These are phyloP conservation scores for Cynopterus sphinx DNA, from an alignment of 2,797 vertebrate species.

Conservation along the genomic window DNA sequence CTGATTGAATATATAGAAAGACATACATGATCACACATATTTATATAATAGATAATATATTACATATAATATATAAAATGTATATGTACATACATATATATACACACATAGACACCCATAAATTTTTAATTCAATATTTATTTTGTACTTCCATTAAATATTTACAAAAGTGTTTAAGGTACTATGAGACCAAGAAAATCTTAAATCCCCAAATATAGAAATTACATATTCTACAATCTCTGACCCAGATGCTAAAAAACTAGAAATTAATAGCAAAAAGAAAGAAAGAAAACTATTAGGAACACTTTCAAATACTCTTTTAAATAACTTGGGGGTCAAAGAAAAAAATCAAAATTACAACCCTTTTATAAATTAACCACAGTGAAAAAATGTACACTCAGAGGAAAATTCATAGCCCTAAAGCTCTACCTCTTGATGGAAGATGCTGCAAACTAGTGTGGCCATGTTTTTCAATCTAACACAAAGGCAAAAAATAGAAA, in stretches of 20 bases:
- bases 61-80: neutral
- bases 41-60: neutral
- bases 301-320: conserved; percentile 21
- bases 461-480: neutral
- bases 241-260: conserved; percentile 1
- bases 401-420: conserved; percentile 2
- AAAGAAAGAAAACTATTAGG: conserved; percentile 6
- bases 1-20: neutral
- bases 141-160: conserved; percentile 11
- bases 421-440: neutral
- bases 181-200: neutral
- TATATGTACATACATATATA: neutral
- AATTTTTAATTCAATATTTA: conserved; percentile 37
- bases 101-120: neutral
- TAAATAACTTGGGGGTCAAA: neutral
- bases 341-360: conserved; percentile 19
- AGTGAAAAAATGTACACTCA: neutral
- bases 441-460: neutral
- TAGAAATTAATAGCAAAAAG: conserved; percentile 15
- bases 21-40: neutral
- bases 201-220: conserved; percentile 33
- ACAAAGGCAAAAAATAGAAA: conserved; percentile 12
- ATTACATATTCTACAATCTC: neutral
- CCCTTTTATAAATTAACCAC: conserved; percentile 1
- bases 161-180: conserved; percentile 26